A percentile compares a stretch with the other conserved stretches of the same genome.
Conservation (phyloP, 2,113 vertebrate genomes). For the Scatophagus argus region DNA sequence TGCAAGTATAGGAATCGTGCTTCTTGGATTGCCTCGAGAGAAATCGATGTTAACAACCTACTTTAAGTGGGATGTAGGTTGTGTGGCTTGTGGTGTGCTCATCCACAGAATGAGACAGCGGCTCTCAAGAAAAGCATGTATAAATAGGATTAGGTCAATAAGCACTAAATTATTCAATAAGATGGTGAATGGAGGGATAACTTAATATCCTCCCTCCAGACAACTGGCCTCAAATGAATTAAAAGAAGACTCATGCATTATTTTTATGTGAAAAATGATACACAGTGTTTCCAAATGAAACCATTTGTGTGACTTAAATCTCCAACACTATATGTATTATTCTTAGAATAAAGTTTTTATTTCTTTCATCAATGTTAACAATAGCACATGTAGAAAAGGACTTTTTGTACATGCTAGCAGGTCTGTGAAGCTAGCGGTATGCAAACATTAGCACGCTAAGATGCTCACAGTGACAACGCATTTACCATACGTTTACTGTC, state of each 20-base stretch:
- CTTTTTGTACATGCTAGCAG: background rate
- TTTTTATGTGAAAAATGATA: slow-evolving; percentile 27
- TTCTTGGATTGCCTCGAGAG: slow-evolving; percentile 29
- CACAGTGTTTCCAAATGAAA: background rate
- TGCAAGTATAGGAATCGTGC: slow-evolving; percentile 16
- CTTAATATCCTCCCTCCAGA: slow-evolving; percentile 53
- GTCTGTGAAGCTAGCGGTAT: too few species aligned
- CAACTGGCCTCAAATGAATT: slow-evolving; percentile 30
- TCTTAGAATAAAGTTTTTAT: background rate
- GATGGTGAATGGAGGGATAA: slow-evolving; percentile 66
- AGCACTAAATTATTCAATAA: slow-evolving; percentile 82
- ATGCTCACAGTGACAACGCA: too few species aligned
- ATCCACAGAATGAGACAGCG: slow-evolving; percentile 41
- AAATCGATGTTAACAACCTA: slow-evolving; percentile 68
- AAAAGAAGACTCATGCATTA: background rate
- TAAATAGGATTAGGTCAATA: slow-evolving; percentile 78
- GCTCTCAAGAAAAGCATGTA: slow-evolving; percentile 59
- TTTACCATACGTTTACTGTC: background rate
- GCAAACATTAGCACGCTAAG: too few species aligned
- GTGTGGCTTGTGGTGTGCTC: slow-evolving; percentile 57
- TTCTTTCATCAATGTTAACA: background rate
- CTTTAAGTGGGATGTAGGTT: slow-evolving; percentile 61
- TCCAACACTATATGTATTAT: background rate
- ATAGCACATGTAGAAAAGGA: background rate
- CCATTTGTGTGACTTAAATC: background rate